These are phyloP conservation scores for Imbricaverruca yamaguchii DNA, from an alignment of 2,888 invertebrate genomes.

Conservation along the genomic window DNA sequence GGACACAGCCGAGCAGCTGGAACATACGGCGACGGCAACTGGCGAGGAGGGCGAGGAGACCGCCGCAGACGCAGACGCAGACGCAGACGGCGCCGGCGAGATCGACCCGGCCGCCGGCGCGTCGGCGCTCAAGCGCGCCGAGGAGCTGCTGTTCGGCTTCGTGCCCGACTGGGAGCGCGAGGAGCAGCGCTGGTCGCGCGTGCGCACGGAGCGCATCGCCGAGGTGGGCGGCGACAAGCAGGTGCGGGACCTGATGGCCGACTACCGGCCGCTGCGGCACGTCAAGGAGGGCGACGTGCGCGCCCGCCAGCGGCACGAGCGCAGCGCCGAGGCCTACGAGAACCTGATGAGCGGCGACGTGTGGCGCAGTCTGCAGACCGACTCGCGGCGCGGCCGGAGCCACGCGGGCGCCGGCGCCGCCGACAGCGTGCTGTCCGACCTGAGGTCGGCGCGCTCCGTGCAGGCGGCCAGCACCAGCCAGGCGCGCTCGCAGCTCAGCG, in stretches of 20 bases:
- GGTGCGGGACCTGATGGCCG: neutral
- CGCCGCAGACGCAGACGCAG: neutral
- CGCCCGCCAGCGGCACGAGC: neutral
- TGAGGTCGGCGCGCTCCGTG: neutral
- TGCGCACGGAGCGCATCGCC: conserved; percentile 8
- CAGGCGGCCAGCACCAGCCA: neutral
- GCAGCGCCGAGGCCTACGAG: neutral
- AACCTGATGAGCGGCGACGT: conserved; percentile 9
- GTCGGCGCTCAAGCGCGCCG: neutral
- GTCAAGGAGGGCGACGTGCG: neutral
- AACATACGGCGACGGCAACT: too few relatives aligned
- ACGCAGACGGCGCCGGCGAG: neutral
- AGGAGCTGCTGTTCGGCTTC: conserved; percentile 18
- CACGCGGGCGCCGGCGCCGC: neutral
- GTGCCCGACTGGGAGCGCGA: conserved; percentile 18
- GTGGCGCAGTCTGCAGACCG: neutral
- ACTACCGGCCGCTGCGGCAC: conserved; percentile 3
- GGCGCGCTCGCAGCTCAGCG: neutral
- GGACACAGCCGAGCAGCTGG: too few relatives aligned
- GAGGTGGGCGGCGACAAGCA: neutral
- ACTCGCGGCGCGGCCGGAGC: neutral
- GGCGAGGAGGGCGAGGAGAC: neutral
- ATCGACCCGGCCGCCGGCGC: neutral
- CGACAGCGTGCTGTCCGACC: conserved; percentile 3
- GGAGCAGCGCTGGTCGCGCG: conserved; percentile 7